phyloP scores from a whole-genome alignment of 37 sponge, comb jelly and placozoan genomes.

The Geodia barretti region DNA sequence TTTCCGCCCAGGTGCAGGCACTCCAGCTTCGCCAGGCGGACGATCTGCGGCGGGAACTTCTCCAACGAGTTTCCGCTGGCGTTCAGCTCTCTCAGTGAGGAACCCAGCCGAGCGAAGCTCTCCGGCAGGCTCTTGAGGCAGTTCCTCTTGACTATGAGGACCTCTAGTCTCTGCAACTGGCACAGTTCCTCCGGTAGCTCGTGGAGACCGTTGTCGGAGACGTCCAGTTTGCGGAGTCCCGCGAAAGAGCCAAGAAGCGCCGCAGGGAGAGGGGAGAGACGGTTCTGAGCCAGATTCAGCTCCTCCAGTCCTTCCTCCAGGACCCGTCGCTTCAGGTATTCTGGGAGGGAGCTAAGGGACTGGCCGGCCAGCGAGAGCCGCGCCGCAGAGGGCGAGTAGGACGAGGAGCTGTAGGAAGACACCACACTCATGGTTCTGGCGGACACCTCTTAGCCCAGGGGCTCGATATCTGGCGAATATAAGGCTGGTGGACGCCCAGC shows the following conservation, averaged over 20 bases:
- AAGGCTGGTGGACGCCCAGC: no score
- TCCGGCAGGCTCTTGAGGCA: conserved; percentile 56
- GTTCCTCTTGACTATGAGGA: conserved; percentile 38
- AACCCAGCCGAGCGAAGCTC: conserved; percentile 20
- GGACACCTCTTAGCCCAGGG: background rate
- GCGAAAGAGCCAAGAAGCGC: background rate
- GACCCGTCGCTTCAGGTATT: background rate
- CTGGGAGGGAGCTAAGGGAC: background rate
- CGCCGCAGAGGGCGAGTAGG: background rate
- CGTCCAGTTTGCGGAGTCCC: conserved; percentile 14
- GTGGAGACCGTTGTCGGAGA: conserved; percentile 36
- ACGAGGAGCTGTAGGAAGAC: conserved; percentile 7
- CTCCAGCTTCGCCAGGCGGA: conserved; percentile 26
- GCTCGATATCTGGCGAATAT: no score
- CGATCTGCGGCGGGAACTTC: conserved; percentile 53
- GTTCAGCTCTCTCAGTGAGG: conserved; percentile 58
- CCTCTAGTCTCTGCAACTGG: conserved; percentile 10
- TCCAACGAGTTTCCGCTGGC: conserved; percentile 76
- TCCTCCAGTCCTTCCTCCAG: background rate
- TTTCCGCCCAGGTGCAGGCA: conserved; percentile 68
- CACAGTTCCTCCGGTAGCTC: conserved; percentile 40
- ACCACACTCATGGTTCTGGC: background rate
- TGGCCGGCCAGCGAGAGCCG: background rate
- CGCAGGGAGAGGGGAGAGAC: conserved; percentile 10
- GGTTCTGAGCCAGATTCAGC: conserved; percentile 22